A percentile compares a stretch with the other conserved stretches of the same genome.
phyloP scores from a whole-genome alignment of 1,140 invertebrate genomes.

The Drosophila pandora region DNA sequence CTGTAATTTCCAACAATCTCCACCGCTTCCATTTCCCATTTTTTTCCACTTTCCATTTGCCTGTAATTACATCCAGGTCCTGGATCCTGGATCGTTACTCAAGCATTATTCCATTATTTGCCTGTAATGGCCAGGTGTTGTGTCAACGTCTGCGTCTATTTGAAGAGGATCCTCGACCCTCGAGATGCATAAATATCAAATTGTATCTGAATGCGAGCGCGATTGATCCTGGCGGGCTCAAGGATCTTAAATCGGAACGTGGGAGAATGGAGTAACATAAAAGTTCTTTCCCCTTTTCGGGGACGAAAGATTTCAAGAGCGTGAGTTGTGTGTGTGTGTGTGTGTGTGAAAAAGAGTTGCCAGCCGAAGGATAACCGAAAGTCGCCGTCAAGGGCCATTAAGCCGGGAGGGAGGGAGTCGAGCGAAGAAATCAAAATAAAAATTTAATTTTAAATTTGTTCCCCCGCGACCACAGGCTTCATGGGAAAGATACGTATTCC shows the following conservation, averaged over 20 bases:
- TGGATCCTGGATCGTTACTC: conserved; percentile 13
- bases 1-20: conserved; percentile 50
- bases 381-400: conserved; percentile 67
- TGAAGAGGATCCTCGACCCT: conserved; percentile 66
- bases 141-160: conserved; percentile 65
- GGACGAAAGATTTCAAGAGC: conserved; percentile 1
- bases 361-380: conserved; percentile 56
- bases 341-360: conserved; percentile 47
- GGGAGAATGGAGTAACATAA: conserved; percentile 53
- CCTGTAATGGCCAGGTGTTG: conserved; percentile 65
- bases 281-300: conserved; percentile 7
- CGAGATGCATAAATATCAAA: conserved; percentile 54
- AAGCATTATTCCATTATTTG: conserved; percentile 45
- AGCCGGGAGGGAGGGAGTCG: conserved; percentile 7
- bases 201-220: conserved; percentile 56
- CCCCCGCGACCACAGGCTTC: conserved; percentile 2
- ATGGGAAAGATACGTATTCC: conserved; percentile 29
- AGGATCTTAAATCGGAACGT: conserved; percentile 50
- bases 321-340: conserved; percentile 5
- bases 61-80: conserved; percentile 48
- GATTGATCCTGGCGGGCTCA: conserved; percentile 49
- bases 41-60: conserved; percentile 1
- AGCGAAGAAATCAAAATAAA: conserved; percentile 51
- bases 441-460: conserved; percentile 41
- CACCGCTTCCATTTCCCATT: background rate